Evolutionary conservation across 1,140 invertebrate species (phyloP).

Genomic region (Geopemphigus sp.): DNA sequence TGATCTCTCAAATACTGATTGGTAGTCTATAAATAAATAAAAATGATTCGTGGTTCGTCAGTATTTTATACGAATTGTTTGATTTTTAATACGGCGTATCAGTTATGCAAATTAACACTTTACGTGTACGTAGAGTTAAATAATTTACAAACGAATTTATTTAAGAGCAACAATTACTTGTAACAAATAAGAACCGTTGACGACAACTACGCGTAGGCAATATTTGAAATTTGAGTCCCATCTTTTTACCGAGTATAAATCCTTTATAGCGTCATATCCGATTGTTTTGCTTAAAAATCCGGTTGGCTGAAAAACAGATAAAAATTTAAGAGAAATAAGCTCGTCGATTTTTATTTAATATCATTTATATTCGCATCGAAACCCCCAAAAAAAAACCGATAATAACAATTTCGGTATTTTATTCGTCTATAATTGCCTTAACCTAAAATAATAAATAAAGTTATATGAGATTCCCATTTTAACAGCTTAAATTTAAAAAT

Average conservation of each 20-base stretch:
- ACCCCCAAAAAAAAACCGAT: not conserved
- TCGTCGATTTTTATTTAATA: not conserved
- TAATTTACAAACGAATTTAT: not conserved
- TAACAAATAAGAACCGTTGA: slow-evolving; percentile 73
- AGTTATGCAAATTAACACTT: slow-evolving; percentile 20
- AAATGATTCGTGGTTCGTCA: too few relatives aligned
- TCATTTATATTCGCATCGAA: not conserved
- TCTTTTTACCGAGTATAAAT: slow-evolving; percentile 73
- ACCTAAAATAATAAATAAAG: too few relatives aligned
- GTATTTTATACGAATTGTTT: not conserved
- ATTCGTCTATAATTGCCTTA: too few relatives aligned
- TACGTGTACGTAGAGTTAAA: not conserved
- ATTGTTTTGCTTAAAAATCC: slow-evolving; percentile 26
- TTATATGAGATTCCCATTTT: too few relatives aligned
- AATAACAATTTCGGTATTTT: too few relatives aligned
- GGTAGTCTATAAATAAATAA: slow-evolving; percentile 62
- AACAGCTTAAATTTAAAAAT: too few relatives aligned
- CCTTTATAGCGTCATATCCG: slow-evolving; percentile 71
- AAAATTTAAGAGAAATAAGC: not conserved
- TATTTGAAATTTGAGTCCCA: slow-evolving; percentile 80
- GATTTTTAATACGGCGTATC: slow-evolving; percentile 1
- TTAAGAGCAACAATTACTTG: slow-evolving; percentile 59
- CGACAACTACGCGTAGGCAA: slow-evolving; percentile 74
- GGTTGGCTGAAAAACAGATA: slow-evolving; percentile 32
- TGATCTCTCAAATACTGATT: slow-evolving; percentile 79